These are phyloP conservation scores for Onychorhynchus coronatus DNA, from an alignment of 2,113 vertebrate species.

Conservation along the genomic window DNA sequence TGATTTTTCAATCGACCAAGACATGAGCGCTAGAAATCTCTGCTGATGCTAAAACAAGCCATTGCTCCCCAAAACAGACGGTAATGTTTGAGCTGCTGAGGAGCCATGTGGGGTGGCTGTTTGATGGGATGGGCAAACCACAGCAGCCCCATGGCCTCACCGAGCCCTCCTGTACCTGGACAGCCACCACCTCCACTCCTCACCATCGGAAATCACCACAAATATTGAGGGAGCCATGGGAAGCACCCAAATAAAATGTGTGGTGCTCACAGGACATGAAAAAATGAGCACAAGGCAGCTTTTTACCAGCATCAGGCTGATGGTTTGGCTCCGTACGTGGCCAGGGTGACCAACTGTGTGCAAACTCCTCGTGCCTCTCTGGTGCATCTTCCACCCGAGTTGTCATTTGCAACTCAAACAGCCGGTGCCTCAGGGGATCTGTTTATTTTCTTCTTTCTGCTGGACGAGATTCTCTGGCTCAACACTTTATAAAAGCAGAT, in stretches of 20 bases:
- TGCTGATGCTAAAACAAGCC: background rate
- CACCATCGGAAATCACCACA: background rate
- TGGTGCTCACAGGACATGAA: rapidly evolving
- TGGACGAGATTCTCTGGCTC: background rate
- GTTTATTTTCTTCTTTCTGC: slow-evolving; percentile 6
- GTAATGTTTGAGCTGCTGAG: rapidly evolving
- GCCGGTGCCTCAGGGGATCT: background rate
- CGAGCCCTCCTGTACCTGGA: rapidly evolving
- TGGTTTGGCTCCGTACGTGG: rapidly evolving
- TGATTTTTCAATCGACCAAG: background rate
- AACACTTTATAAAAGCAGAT: slow-evolving; percentile 4
- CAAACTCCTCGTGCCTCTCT: background rate
- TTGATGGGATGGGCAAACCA: background rate
- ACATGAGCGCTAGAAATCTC: background rate
- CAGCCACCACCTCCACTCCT: background rate
- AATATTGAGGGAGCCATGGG: background rate
- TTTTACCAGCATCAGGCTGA: background rate
- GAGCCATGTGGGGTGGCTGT: rapidly evolving
- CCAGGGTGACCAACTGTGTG: background rate
- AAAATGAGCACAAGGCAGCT: rapidly evolving
- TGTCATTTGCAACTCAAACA: background rate
- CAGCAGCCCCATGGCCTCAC: rapidly evolving
- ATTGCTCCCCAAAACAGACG: background rate
- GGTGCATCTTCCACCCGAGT: background rate
- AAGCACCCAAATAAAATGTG: rapidly evolving